These are phyloP conservation scores for Nettapus auritus DNA, from an alignment of 2,113 vertebrate genomes.

Conservation along the genomic window DNA sequence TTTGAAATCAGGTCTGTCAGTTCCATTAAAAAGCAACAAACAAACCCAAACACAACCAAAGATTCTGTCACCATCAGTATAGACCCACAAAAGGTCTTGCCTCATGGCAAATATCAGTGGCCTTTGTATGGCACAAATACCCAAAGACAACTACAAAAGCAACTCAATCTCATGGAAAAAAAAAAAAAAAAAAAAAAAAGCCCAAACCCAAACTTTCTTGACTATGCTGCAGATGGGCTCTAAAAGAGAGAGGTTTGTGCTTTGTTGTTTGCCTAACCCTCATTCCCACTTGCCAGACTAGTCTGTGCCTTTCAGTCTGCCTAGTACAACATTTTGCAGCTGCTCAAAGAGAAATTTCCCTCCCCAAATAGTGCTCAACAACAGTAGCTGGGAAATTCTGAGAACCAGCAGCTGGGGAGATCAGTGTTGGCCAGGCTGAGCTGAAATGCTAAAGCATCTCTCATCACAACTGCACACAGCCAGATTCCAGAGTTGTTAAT, in stretches of 20 bases:
- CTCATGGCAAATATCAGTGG: neutral
- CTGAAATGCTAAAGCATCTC: conserved; percentile 13
- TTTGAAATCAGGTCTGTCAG: neutral
- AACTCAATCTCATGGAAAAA: neutral
- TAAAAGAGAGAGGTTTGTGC: neutral
- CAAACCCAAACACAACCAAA: neutral
- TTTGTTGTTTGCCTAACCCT: neutral
- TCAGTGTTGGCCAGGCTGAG: neutral
- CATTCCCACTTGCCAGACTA: neutral
- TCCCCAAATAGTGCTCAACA: neutral
- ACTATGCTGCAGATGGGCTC: neutral
- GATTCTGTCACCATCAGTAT: neutral
- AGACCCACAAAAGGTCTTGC: neutral
- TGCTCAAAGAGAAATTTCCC: neutral
- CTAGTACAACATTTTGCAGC: neutral
- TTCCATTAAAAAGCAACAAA: neutral
- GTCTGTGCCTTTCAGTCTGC: neutral
- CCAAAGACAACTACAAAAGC: neutral
- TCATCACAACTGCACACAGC: neutral
- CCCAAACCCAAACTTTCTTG: neutral
- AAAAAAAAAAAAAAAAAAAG: neutral
- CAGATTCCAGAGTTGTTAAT: conserved; percentile 22
- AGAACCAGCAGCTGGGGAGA: conserved; percentile 15
- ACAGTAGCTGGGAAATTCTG: conserved; percentile 27
- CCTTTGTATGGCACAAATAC: neutral